A percentile compares a stretch with the other conserved stretches of the same genome.
Conservation (phyloP, 30 jellyfish, hydroid and myxozoan genomes). For the Hydractinia echinata region DNA sequence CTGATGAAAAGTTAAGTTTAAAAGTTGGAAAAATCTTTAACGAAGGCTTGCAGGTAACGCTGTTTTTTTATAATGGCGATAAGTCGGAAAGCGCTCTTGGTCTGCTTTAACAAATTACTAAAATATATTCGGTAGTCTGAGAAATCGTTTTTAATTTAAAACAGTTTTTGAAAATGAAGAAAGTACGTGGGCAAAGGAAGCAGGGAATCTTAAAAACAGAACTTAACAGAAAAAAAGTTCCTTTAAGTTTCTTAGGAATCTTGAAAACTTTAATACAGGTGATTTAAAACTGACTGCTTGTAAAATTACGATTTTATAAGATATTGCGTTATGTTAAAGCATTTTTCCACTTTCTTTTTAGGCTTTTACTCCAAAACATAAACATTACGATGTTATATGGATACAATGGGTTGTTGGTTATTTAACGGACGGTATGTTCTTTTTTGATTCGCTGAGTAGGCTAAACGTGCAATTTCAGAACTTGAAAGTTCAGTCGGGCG, state of each 20-base stretch:
- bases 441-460: not conserved
- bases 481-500: too few species aligned
- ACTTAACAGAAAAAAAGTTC: not conserved
- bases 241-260: not conserved
- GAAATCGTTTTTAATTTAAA: not conserved
- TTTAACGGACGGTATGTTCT: constrained; percentile 62
- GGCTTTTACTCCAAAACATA: constrained; percentile 63
- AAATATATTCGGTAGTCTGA: too few species aligned
- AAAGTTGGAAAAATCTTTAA: constrained; percentile 18
- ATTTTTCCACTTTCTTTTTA: not conserved
- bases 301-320: not conserved
- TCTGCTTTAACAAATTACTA: too few species aligned
- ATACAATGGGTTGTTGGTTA: constrained; percentile 91
- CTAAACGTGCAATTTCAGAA: too few species aligned
- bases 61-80: too few species aligned
- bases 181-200: not conserved
- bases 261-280: not conserved
- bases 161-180: not conserved
- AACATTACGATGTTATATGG: constrained; percentile 68
- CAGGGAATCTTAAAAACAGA: too few species aligned
- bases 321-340: not conserved
- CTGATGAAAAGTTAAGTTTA: constrained; percentile 17
- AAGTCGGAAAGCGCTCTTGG: too few species aligned
- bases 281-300: not conserved
- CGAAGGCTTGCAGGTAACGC: constrained; percentile 20